Percentiles rank a stretch among this genome's conserved stretches.
Conservation (phyloP, 2,797 vertebrate species). For the Girardinus metallicus region DNA sequence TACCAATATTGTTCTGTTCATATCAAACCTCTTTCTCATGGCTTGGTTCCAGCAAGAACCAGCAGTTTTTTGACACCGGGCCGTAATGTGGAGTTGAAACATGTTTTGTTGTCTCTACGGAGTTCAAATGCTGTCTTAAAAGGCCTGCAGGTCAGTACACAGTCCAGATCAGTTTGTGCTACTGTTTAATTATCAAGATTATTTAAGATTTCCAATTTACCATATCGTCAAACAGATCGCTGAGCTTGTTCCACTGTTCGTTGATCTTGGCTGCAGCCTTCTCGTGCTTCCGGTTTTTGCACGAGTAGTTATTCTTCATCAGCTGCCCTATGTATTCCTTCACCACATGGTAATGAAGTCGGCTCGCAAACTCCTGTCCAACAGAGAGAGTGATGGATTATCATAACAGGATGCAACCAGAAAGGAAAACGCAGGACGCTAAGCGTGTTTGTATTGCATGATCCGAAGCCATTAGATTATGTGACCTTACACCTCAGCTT, state of each 20-base stretch:
- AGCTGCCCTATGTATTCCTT: conserved; percentile 84
- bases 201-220: conserved; percentile 65
- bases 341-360: conserved; percentile 81
- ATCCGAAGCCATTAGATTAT: not conserved
- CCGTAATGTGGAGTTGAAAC: not conserved
- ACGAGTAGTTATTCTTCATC: conserved; percentile 83
- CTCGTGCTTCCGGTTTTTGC: conserved; percentile 76
- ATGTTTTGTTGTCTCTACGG: not conserved
- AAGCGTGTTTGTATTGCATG: not conserved
- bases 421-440: too few relatives aligned
- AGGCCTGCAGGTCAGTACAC: not conserved
- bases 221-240: conserved; percentile 77
- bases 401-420: not conserved
- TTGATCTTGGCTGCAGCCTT: conserved; percentile 81
- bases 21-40: not conserved
- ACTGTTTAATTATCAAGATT: not conserved
- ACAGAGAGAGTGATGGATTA: conserved; percentile 8
- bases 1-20: not conserved
- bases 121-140: not conserved
- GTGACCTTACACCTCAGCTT: conserved; percentile 33
- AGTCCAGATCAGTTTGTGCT: not conserved
- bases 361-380: conserved; percentile 80
- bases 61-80: not conserved
- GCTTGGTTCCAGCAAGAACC: not conserved
- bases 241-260: conserved; percentile 78